Evolutionary conservation across 2,113 vertebrate genomes (phyloP), one percentile per base, ranked within the genome.

Genomic region (Alethe castanea): DNA sequence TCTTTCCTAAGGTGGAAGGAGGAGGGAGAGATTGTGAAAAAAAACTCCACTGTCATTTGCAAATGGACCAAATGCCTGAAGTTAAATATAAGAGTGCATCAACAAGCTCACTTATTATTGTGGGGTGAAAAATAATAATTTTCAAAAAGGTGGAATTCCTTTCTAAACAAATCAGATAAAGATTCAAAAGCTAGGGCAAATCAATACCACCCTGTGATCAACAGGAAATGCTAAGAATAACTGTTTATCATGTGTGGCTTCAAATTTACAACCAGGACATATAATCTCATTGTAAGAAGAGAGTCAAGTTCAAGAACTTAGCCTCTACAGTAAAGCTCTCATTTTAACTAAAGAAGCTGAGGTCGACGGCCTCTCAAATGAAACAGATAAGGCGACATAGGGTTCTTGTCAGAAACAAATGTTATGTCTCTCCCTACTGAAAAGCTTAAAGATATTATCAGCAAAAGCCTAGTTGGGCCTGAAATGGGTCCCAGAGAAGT

Each of bases 401-500:
- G 98, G 97, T 96, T 98, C 98, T 98, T 98, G 98, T 98, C 98
- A 98, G 98, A 98, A 98, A 98, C 97, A 98, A 98, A 98, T 98
- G 97, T 98, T 97, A 96, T 96, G 94, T 97, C 95, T 97, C 97
- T 98, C 97, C 97, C 97, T 98, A 96, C 97, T 98, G 97, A 98
- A 98, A 98, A 97, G 97, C 97, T 97, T 97, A 96, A 97, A 98
- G 98, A 98, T 98, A 95, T 96, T 98, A 98, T 98, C 98, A 97
- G 96, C 81, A 92, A 95, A 97, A 97, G 97, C 96, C 97, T 97
- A 97, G 97, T 94, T 96, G 97, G 97, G 97, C 97, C 98, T 97
- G 98, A 98, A 98, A 97, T 95, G 88, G 97, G 97, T 96, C 97
- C 97, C 97, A 95, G 97, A 97, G 95, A 98, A 98, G 97, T 98